A percentile compares a stretch with the other conserved stretches of the same genome.
Conservation (phyloP, 2,797 vertebrate genomes). For the Sylvilagus floridanus region DNA sequence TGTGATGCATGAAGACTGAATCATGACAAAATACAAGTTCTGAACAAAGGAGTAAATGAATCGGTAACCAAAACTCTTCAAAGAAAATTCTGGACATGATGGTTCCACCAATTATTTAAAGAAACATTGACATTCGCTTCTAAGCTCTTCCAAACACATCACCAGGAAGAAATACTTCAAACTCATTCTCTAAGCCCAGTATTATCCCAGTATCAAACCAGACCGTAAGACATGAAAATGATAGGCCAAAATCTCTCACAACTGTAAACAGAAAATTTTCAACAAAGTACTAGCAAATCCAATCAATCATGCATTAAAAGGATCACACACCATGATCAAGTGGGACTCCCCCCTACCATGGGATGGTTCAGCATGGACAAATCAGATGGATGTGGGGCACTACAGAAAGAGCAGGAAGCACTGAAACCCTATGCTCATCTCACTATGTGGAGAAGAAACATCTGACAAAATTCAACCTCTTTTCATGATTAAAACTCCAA, state of each 20-base stretch:
- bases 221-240: not conserved
- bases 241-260: not conserved
- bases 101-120: not conserved
- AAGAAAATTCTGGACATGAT: not conserved
- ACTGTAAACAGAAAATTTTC: not conserved
- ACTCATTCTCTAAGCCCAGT: not conserved
- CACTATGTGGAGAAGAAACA: not conserved
- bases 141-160: not conserved
- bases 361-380: not conserved
- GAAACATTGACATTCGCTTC: not conserved
- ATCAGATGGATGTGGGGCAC: not conserved
- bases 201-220: not conserved
- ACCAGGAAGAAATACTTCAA: not conserved
- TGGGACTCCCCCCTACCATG: not conserved
- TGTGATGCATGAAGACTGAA: not conserved
- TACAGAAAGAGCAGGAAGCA: not conserved
- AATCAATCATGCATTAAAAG: not conserved
- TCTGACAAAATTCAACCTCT: not conserved
- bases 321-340: not conserved
- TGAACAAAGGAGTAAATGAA: not conserved
- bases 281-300: not conserved
- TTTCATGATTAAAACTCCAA: not conserved
- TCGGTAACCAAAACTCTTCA: not conserved
- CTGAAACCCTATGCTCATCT: not conserved
- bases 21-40: not conserved